Evolutionary conservation across 2,888 invertebrate species (phyloP).

Genomic region (Tryphoninae sp.): DNA sequence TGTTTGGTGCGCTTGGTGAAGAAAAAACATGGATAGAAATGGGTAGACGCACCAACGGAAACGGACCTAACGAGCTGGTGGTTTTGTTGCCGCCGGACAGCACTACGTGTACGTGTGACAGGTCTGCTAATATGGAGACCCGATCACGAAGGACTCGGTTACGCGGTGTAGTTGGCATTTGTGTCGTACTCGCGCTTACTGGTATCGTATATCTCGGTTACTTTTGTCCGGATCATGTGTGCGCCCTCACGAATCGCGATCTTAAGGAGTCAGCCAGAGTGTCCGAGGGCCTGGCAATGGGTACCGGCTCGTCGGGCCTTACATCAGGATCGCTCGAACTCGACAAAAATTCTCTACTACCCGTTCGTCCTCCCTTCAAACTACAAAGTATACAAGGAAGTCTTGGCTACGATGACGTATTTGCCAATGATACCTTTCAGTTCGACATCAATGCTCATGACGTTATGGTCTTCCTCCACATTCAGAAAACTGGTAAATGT

Average conservation of each 20-base stretch:
- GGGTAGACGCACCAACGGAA: constrained; percentile 74
- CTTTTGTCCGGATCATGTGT: constrained; percentile 94
- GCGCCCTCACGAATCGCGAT: constrained; percentile 87
- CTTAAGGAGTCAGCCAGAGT: constrained; percentile 76
- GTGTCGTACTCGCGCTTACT: constrained; percentile 90
- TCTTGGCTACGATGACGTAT: constrained; percentile 92
- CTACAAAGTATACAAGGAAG: constrained; percentile 80
- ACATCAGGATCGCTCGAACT: constrained; percentile 73
- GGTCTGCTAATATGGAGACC: constrained; percentile 86
- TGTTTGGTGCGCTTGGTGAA: constrained; percentile 42
- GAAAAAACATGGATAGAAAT: constrained; percentile 72
- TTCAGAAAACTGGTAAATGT: constrained; percentile 94
- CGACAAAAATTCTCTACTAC: constrained; percentile 75
- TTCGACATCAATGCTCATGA: constrained; percentile 96
- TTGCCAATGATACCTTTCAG: constrained; percentile 90
- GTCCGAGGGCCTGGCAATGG: constrained; percentile 72
- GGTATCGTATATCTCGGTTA: constrained; percentile 95
- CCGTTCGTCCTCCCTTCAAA: constrained; percentile 77
- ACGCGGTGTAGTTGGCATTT: constrained; percentile 90
- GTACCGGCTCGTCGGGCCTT: constrained; percentile 68
- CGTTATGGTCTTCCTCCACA: constrained; percentile 98
- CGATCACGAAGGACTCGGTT: constrained; percentile 86
- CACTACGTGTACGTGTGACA: constrained; percentile 59
- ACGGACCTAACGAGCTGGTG: constrained; percentile 72
- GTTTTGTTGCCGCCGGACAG: constrained; percentile 56